Percentiles rank a stretch among this genome's conserved stretches.
phyloP scores from a whole-genome alignment of 2,113 vertebrate species.

The Paramormyrops kingsleyae region DNA sequence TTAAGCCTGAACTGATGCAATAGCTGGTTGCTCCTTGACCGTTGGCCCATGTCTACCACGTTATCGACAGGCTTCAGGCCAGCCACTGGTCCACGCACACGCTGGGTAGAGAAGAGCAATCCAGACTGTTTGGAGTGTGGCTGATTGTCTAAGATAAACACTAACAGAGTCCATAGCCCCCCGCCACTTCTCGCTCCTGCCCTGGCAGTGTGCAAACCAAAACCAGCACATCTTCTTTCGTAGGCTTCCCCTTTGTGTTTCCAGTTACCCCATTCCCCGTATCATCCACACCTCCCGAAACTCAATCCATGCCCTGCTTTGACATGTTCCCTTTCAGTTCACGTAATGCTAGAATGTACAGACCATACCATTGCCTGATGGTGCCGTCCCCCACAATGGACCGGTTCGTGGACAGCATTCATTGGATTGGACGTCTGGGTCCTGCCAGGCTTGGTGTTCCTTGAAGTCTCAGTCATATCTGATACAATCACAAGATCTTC shows the following conservation, averaged over 20 bases:
- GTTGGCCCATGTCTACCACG: neutral
- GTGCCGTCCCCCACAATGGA: neutral
- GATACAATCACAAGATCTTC: neutral
- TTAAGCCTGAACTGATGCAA: neutral
- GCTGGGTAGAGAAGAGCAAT: neutral
- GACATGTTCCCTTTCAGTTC: neutral
- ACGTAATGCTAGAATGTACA: neutral
- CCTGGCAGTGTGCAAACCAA: neutral
- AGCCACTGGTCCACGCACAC: neutral
- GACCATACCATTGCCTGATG: neutral
- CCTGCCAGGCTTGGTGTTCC: neutral
- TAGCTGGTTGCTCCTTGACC: neutral
- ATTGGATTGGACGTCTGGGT: neutral
- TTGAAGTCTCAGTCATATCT: neutral
- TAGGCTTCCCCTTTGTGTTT: neutral
- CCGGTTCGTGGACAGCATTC: neutral
- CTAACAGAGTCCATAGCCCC: neutral
- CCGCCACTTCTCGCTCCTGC: neutral
- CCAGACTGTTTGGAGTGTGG: neutral
- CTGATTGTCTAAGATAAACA: neutral
- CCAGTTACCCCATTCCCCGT: neutral
- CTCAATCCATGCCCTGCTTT: neutral
- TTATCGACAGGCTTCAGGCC: neutral
- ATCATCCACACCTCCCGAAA: neutral
- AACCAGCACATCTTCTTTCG: neutral